Conservation (phyloP, 2,888 invertebrate species). For the Drosophila nr. perissopoda region DNA sequence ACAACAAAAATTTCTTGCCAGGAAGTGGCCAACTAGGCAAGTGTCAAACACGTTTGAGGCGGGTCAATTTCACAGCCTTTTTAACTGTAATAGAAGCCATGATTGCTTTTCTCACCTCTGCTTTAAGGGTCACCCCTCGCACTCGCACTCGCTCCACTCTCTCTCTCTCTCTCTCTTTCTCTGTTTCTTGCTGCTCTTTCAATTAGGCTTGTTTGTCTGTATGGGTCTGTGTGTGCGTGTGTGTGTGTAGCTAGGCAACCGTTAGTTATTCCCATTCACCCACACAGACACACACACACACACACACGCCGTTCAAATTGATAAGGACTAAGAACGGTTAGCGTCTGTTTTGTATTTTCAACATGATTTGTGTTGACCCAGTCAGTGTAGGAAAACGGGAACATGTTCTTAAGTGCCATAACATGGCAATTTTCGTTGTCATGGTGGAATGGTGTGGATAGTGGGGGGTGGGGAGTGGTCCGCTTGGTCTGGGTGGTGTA, state of each 20-base stretch:
- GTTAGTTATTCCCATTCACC: conserved; percentile 16
- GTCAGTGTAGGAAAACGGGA: conserved; percentile 41
- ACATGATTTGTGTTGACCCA: conserved; percentile 63
- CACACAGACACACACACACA: conserved; percentile 16
- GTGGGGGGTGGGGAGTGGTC: background rate
- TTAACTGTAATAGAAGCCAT: conserved; percentile 28
- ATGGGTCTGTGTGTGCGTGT: conserved; percentile 12
- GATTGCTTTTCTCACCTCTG: conserved; percentile 22
- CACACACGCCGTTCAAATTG: conserved; percentile 40
- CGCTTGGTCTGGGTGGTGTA: background rate
- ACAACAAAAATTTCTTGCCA: background rate
- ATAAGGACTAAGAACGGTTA: conserved; percentile 49
- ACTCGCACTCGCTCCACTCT: background rate
- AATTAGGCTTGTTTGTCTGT: conserved; percentile 25
- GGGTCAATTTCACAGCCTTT: conserved; percentile 43
- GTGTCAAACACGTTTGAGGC: conserved; percentile 44
- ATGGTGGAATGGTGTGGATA: conserved; percentile 1
- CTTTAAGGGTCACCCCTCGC: conserved; percentile 1
- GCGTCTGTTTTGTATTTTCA: conserved; percentile 40
- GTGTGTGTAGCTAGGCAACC: conserved; percentile 48
- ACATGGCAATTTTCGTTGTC: conserved; percentile 3
- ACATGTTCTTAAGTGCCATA: conserved; percentile 30
- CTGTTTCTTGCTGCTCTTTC: conserved; percentile 3
- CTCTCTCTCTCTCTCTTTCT: conserved; percentile 1
- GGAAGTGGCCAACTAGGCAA: conserved; percentile 38